These are phyloP conservation scores for Patella depressa DNA, from an alignment of 2,888 invertebrate species.

Conservation along the genomic window DNA sequence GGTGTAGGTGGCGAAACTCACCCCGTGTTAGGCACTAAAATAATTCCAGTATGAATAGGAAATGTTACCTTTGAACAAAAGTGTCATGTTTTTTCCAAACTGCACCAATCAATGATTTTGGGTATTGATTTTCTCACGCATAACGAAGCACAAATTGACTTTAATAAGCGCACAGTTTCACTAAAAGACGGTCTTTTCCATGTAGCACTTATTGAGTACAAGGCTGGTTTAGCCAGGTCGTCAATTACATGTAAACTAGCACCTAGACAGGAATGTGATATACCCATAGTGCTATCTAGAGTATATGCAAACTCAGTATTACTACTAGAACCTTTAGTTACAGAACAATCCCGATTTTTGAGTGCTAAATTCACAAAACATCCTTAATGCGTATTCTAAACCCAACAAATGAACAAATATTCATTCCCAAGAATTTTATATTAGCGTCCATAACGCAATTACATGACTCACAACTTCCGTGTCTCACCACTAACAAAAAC, in stretches of 20 bases:
- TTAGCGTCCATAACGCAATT: too few species aligned
- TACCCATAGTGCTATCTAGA: too few species aligned
- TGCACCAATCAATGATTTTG: slow-evolving; percentile 16
- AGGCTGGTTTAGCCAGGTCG: too few species aligned
- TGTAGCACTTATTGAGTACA: too few species aligned
- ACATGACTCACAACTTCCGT: slow-evolving; percentile 8
- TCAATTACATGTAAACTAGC: too few species aligned
- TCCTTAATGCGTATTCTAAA: slow-evolving; percentile 24
- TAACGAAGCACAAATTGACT: slow-evolving; percentile 30
- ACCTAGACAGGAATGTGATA: too few species aligned
- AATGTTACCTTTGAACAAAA: background rate
- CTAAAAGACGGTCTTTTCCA: too few species aligned
- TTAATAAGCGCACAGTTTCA: slow-evolving; percentile 21
- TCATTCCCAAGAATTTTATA: slow-evolving; percentile 14
- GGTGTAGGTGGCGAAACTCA: slow-evolving; percentile 21
- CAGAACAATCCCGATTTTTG: background rate
- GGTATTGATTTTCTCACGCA: slow-evolving; percentile 38
- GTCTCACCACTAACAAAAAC: slow-evolving; percentile 20
- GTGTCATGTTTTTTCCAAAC: slow-evolving; percentile 8
- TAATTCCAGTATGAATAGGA: slow-evolving; percentile 3
- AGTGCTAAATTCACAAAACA: background rate
- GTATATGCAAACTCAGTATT: too few species aligned
- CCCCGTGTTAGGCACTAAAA: slow-evolving; percentile 15
- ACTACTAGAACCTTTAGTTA: too few species aligned
- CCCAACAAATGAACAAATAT: slow-evolving; percentile 25